A percentile compares a stretch with the other conserved stretches of the same genome.
These are phyloP conservation scores for Zelleria hepariella DNA, from an alignment of 2,888 invertebrate genomes.

Conservation along the genomic window DNA sequence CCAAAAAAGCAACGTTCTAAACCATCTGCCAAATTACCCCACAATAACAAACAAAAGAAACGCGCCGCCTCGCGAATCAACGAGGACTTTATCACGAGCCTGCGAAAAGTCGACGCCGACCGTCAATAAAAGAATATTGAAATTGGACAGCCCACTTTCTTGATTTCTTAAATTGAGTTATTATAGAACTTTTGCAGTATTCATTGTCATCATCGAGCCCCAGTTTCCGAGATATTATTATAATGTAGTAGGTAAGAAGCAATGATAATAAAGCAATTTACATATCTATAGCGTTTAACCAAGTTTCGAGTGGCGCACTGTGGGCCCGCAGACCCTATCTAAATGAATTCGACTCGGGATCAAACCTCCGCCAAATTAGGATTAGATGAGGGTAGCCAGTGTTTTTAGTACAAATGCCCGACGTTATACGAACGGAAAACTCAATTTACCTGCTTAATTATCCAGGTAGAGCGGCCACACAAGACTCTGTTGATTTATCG, in stretches of 20 bases:
- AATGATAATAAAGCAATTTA: slow-evolving; percentile 1
- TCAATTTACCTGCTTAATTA: slow-evolving; percentile 30
- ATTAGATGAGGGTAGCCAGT: slow-evolving; percentile 46
- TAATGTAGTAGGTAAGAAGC: not conserved
- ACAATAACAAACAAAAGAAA: slow-evolving; percentile 32
- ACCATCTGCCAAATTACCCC: slow-evolving; percentile 29
- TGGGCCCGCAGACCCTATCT: slow-evolving; percentile 1
- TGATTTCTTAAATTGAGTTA: no score
- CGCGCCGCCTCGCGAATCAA: slow-evolving; percentile 10
- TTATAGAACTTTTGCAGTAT: not conserved
- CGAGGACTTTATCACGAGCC: not conserved
- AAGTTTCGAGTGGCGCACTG: slow-evolving; percentile 9
- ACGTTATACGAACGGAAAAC: slow-evolving; percentile 44
- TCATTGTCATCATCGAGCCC: not conserved
- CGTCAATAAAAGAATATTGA: not conserved
- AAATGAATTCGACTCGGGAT: slow-evolving; percentile 37
- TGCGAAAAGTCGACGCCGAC: not conserved
- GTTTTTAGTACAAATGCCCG: slow-evolving; percentile 45
- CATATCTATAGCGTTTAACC: not conserved
- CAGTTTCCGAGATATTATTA: not conserved
- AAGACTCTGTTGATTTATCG: not conserved
- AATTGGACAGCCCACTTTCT: not conserved
- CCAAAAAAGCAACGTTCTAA: slow-evolving; percentile 18
- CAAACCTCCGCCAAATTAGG: slow-evolving; percentile 54
- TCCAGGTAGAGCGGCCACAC: slow-evolving; percentile 18